Conservation (phyloP, 2,888 invertebrate species). For the Mesorhabditis sp. region DNA sequence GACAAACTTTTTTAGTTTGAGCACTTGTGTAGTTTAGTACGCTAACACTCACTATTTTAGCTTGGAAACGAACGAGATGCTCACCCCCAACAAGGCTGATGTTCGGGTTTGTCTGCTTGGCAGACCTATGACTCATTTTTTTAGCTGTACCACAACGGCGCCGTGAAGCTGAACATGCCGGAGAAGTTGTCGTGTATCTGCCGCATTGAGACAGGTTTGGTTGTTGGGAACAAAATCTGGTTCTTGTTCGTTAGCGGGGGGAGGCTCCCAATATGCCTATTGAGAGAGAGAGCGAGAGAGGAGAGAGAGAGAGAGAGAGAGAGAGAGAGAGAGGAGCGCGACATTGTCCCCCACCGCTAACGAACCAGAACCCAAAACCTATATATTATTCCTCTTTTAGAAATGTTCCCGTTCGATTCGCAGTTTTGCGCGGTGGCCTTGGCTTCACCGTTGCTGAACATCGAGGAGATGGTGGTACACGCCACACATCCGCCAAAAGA, state of each 20-base stretch:
- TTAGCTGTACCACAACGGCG: constrained; percentile 22
- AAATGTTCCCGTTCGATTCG: constrained; percentile 44
- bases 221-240: no score
- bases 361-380: no score
- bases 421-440: constrained; percentile 54
- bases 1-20: no score
- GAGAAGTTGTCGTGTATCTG: constrained; percentile 6
- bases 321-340: no score
- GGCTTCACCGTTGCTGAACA: constrained; percentile 50
- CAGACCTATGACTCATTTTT: background rate
- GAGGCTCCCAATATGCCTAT: no score
- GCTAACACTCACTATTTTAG: constrained; percentile 17
- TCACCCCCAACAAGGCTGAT: constrained; percentile 44
- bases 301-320: no score
- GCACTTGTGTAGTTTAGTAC: no score
- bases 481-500: constrained; percentile 46
- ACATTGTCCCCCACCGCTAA: no score
- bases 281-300: no score
- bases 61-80: constrained; percentile 51
- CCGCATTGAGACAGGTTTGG: background rate
- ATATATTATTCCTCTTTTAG: background rate
- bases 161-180: constrained; percentile 18
- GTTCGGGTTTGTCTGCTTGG: constrained; percentile 22
- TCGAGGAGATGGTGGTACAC: constrained; percentile 53
- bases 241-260: no score